Evolutionary conservation across 1,140 invertebrate genomes (phyloP).

Genomic region (Gonatopus flavifemur): DNA sequence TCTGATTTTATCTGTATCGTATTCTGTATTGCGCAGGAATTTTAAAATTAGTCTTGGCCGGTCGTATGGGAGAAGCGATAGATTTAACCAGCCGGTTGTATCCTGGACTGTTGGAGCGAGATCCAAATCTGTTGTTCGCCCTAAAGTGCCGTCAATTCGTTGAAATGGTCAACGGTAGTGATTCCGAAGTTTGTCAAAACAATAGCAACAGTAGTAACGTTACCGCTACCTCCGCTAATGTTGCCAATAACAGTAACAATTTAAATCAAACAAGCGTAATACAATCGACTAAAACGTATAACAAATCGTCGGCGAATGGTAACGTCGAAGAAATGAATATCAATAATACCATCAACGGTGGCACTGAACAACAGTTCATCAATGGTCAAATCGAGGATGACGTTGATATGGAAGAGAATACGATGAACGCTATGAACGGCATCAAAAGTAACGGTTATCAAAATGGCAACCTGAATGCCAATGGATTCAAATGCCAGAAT

Average conservation of each 20-base stretch:
- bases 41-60: constrained; percentile 86
- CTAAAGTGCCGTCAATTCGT: constrained; percentile 97
- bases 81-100: constrained; percentile 85
- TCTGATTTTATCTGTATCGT: background rate
- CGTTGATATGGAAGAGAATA: constrained; percentile 55
- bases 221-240: too few relatives aligned
- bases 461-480: constrained; percentile 64
- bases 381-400: constrained; percentile 56
- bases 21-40: constrained; percentile 79
- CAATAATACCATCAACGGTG: constrained; percentile 49
- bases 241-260: too few relatives aligned
- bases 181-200: constrained; percentile 66
- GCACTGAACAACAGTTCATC: constrained; percentile 45
- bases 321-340: constrained; percentile 57
- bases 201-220: too few relatives aligned
- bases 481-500: constrained; percentile 54
- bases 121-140: constrained; percentile 89
- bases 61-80: constrained; percentile 93
- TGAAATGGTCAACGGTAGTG: constrained; percentile 88
- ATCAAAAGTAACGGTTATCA: constrained; percentile 63
- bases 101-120: constrained; percentile 85
- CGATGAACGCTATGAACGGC: constrained; percentile 38
- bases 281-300: constrained; percentile 71
- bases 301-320: constrained; percentile 53
- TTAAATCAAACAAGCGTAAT: constrained; percentile 72